Evolutionary conservation across 1,140 invertebrate genomes (phyloP), one percentile per base, ranked within the genome.

Genomic region (Eupristina koningsbergeri): DNA sequence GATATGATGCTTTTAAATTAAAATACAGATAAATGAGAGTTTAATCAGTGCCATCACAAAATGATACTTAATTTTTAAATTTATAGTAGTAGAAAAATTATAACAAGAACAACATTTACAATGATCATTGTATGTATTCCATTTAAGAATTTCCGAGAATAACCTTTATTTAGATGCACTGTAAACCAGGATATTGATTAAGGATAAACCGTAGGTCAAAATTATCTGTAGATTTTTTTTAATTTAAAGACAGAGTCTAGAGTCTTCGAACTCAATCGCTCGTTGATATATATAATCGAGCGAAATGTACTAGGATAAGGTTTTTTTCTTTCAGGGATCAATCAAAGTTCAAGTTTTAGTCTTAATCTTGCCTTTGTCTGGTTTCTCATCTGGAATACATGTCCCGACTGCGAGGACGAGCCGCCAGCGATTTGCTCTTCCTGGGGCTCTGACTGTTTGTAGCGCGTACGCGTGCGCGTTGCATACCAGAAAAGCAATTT

Each of bases 281-380:
- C 63, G 78, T 26, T 29, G 34, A 89, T 84, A 87, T 88, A 0
- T 36, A 39, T 19, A 39, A 1, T 5, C 13, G 15, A 47, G n/a
- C 50, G n/a, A 50, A 22, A 29, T 5, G 29, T 74, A 74, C 45
- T 34, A 29, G 41, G 31, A 3, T 29, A 1, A 34, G 53, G 26
- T 41, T n/a, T 71, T 71, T 71, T 71, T 22, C 61, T 81, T 85
- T 89, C 87, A 83, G 84, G 85, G 84, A 87, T 90, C 89, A 92
- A 88, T 91, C 89, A 91, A 91, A 88, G 91, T 90, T 92, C 89
- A 91, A 91, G n/a, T n/a, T n/a, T n/a, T n/a, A n/a, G n/a, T 91
- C 91, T 91, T 89, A 87, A 22, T 78, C 58, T 39, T 50, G 76
- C 90, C 91, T 91, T 92, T 92, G 91, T 91, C 91, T 92, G 91